phyloP scores from a whole-genome alignment of 1,140 invertebrate species.

The Temnothorax curvispinosus region DNA sequence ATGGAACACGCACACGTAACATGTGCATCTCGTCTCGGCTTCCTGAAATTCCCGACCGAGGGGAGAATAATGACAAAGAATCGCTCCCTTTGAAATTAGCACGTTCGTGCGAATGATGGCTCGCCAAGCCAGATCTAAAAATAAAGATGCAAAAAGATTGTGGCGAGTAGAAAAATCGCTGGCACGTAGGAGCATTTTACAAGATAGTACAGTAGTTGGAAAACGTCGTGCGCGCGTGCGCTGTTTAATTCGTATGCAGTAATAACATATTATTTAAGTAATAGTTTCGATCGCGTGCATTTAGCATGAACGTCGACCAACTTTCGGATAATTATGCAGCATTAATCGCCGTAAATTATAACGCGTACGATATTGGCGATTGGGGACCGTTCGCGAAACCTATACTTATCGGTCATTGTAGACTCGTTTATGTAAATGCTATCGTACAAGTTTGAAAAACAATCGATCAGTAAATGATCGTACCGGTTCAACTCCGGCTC shows the following conservation, averaged over 20 bases:
- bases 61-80: conserved; percentile 2
- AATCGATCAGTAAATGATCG: conserved; percentile 41
- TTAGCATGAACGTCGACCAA: neutral
- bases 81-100: neutral
- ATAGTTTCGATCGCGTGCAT: conserved; percentile 13
- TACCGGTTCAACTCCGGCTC: conserved; percentile 9
- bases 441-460: conserved; percentile 47
- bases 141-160: neutral
- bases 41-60: neutral
- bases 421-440: neutral
- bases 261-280: neutral
- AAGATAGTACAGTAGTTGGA: neutral
- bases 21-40: conserved; percentile 16
- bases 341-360: neutral
- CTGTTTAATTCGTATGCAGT: neutral
- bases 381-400: neutral
- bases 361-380: neutral
- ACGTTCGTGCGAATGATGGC: conserved; percentile 5
- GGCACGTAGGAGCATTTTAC: neutral
- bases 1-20: neutral
- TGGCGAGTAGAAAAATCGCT: neutral
- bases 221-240: neutral
- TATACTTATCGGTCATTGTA: neutral
- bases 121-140: conserved; percentile 3
- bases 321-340: neutral